Conservation (phyloP, 2,113 vertebrate species). For the Dryoscopus gambensis region DNA sequence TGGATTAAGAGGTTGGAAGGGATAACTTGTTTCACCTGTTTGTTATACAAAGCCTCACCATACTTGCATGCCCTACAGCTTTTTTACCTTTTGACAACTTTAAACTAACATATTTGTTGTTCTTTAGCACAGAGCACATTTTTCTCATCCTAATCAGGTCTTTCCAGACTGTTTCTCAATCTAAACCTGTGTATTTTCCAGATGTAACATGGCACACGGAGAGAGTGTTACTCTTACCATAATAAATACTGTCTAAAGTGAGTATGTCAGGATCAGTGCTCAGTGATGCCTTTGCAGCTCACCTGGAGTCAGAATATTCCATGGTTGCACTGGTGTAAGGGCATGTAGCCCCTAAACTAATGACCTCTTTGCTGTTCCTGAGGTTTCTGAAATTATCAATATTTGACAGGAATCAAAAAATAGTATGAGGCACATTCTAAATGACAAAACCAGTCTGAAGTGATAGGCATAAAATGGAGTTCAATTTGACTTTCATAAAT, state of each 20-base stretch:
- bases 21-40: neutral
- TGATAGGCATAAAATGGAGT: neutral
- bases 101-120: neutral
- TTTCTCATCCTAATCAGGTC: neutral
- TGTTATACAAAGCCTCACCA: neutral
- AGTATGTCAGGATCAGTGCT: neutral
- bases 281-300: neutral
- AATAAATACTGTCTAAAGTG: neutral
- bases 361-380: neutral
- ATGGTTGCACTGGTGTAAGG: neutral
- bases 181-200: neutral
- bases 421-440: neutral
- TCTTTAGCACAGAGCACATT: neutral
- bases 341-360: neutral
- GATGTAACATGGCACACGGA: neutral
- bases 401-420: neutral
- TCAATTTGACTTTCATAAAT: neutral
- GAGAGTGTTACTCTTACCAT: neutral
- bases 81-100: neutral
- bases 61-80: neutral
- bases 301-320: neutral
- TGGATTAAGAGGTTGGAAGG: neutral
- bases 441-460: neutral
- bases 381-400: neutral
- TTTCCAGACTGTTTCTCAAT: neutral